Base-by-base conservation (phyloP, 2,888 invertebrate species). In the Anarsia innoxiella region DNA sequence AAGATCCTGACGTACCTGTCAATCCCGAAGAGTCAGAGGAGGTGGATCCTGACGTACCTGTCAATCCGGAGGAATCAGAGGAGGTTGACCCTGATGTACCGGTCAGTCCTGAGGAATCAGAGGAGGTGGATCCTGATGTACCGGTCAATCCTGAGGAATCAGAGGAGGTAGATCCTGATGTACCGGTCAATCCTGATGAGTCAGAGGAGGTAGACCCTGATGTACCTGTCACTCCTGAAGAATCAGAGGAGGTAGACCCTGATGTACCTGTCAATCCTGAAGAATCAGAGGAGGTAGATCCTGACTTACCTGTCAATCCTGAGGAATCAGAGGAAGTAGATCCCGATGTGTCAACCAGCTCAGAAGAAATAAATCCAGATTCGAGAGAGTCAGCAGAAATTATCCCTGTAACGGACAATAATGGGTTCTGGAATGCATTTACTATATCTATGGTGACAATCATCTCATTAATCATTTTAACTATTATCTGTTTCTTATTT, bases 351-450 rank as follows among this genome's bases (percentile, higher is more conserved):
- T n/a, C n/a, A 19, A 19, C 4, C 14, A 38, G 31, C 4, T 13
- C 43, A 12, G 10, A 33, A 10, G 36, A 25, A 2, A 31, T 32
- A 8, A 41, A 44, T 8, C 30, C 40, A 19, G 43, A 36, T 4
- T 29, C 38, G n/a, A 1, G 15, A 10, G 31, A 31, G 12, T 12
- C 31, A 12, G 23, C n/a, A 2, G 30, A 30, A 30, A 16, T 10
- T 10, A 27, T 2, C 6, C 10, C 3, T n/a, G 13, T 6, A 8
- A 14, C 12, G 8, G 13, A 2, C 6, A 33, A 25, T 6, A 1
- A 8, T 8, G 23, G 42, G 11, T 63, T 66, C 44, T 68, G 67
- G 66, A 66, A 51, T 34, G 38, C 55, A 2, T 41, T 53, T 3
- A 61, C 58, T 2, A 66, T 66, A 19, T 10, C 51, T 4, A 48